Evolutionary conservation across 2,888 invertebrate genomes (phyloP), one percentile per base, ranked within the genome.

Genomic region (Lasius platythorax): DNA sequence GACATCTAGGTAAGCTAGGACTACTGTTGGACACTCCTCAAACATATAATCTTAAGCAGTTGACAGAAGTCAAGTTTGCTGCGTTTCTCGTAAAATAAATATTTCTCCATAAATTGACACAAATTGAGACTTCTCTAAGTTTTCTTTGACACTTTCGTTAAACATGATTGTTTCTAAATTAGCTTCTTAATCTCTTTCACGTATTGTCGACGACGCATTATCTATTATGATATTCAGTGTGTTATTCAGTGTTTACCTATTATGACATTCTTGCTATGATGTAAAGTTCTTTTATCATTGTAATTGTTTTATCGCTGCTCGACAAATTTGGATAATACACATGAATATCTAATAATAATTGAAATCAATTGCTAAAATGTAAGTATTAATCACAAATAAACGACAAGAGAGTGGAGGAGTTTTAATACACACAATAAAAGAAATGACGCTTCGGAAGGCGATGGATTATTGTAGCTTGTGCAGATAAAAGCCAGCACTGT

Each of bases 401-500:
- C 37, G 61, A 78, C 37, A 58, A 11, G 3, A 18, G n/a, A 79
- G 4, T 12, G 2, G 15, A 68, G 12, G 15, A 79, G 30, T 63
- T 83, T 79, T 64, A 83, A 70, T 18, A 33, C 8, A n/a, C 53
- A 53, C 8, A 33, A 79, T 72, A 78, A 56, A 70, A 40, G 46
- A 64, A 56, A 58, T 8, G 53, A 53, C 63, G 73, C 64, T 81
- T 74, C 18, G 61, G 81, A 85, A 83, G 81, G 73, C 83, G 87
- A 74, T 75, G 83, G 84, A 79, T 84, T 84, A 87, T 86, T 91
- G 91, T 91, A 88, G 91, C 89, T 92, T 85, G 53, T n/a, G 89
- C 87, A 87, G 87, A 91, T 91, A 91, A 93, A 92, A 89, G 91
- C 61, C 46, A 84, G 90, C 89, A 89, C 87, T 88, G 85, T 87